Evolutionary conservation across 2,797 vertebrate genomes (phyloP).

Genomic region (Halcyon leucocephala): DNA sequence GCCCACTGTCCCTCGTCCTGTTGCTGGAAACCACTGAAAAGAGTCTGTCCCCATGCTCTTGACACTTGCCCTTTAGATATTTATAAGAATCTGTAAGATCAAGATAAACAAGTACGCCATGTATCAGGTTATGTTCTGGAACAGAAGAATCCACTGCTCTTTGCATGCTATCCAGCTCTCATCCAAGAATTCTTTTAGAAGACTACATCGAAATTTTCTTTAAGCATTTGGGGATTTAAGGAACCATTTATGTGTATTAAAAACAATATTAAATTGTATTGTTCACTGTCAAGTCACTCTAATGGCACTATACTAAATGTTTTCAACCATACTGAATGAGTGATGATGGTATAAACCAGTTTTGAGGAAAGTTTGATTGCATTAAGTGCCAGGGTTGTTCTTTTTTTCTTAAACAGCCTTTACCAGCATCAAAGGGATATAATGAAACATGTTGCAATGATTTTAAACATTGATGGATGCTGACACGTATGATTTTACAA

Average conservation of each 20-base stretch:
- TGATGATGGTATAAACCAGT: slow-evolving; percentile 57
- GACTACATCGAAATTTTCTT: background rate
- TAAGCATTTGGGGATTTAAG: slow-evolving; percentile 12
- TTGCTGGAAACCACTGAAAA: background rate
- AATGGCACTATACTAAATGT: slow-evolving; percentile 20
- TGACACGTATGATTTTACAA: slow-evolving; percentile 56
- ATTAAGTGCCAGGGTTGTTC: slow-evolving; percentile 52
- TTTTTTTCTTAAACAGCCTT: slow-evolving; percentile 32
- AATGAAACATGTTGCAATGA: slow-evolving; percentile 33
- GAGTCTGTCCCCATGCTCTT: background rate
- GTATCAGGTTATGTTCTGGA: background rate
- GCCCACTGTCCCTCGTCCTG: background rate
- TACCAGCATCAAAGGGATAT: slow-evolving; percentile 38
- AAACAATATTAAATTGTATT: slow-evolving; percentile 42
- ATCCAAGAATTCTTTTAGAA: background rate
- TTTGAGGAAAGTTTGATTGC: slow-evolving; percentile 61
- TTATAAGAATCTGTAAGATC: background rate
- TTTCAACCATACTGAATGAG: slow-evolving; percentile 31
- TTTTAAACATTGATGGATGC: slow-evolving; percentile 53
- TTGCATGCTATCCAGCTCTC: background rate
- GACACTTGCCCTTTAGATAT: background rate
- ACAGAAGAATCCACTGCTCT: background rate
- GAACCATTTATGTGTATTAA: slow-evolving; percentile 8
- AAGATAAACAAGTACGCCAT: background rate
- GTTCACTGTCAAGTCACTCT: slow-evolving; percentile 19